Base-by-base conservation (phyloP, 92 coral and sea anemone genomes). In the Phenganax subtilis region DNA sequence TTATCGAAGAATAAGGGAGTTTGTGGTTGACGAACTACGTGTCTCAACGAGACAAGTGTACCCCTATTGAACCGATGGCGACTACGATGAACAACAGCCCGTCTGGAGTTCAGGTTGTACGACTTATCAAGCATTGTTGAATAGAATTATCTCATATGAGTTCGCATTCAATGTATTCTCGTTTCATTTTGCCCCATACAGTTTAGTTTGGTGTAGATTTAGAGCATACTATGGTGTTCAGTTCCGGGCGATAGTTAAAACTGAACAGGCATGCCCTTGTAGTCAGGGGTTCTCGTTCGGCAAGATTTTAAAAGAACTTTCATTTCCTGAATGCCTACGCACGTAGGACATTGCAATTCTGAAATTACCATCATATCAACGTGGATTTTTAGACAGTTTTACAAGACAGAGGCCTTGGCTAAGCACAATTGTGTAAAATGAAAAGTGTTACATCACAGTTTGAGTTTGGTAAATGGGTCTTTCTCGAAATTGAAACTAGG, bases 71-170 rank as follows among this genome's bases (percentile, higher is more conserved):
- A 44, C 69, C 70, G 81, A 79, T 79, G 83, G 72, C 83, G 58
- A 64, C 83, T 55, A 61, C 83, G 0, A 62, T 79, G 73, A 79
- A 79, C 83, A 79, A 79, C 61, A 61, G 72, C 57, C 68, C 69
- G 71, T 79, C 83, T 79, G 83, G 83, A 67, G 83, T 79, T 79
- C 83, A 79, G 83, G 83, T 79, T 79, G 59, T 47, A 79, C 83
- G 63, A 51, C 7, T 79, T 52, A 16, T 55, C 44, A 25, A 54
- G 83, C 61, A 59, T 51, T 47, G 62, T 79, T 65, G 51, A 9
- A 15, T 79, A 15, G 44, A 51, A 63, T 47, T 64, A 37, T 52
- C 20, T 7, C 37, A 63, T 11, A 55, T 63, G n/a, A 53, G 15
- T 79, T 44, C 37, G 15, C 16, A 10, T 63, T 79, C 30, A 57